Percentiles rank a stretch among this genome's conserved stretches.
Evolutionary conservation across 2,797 vertebrate genomes (phyloP).

Genomic region (Amblyraja radiata): DNA sequence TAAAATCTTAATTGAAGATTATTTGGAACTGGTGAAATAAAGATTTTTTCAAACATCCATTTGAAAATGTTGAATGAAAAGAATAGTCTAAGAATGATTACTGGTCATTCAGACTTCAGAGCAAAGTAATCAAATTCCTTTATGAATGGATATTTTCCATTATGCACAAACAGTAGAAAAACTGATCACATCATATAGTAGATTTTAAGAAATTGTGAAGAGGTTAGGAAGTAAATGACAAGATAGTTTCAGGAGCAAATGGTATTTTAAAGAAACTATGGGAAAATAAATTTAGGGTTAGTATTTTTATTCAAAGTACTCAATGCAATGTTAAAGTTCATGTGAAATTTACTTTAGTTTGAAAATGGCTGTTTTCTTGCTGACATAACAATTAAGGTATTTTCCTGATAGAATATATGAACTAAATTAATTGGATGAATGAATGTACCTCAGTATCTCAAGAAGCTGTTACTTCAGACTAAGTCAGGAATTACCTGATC

Average conservation of each 20-base stretch:
- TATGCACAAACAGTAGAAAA: background rate
- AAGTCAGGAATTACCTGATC: background rate
- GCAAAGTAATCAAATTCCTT: background rate
- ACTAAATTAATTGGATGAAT: background rate
- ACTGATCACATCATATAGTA: background rate
- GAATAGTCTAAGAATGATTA: background rate
- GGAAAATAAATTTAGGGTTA: background rate
- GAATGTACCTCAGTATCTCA: background rate
- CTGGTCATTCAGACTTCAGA: background rate
- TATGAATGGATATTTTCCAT: conserved; percentile 7
- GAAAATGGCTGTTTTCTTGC: background rate
- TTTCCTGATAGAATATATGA: background rate
- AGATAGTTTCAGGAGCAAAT: background rate
- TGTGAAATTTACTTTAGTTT: conserved; percentile 11
- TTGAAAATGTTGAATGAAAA: background rate
- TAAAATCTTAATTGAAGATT: background rate
- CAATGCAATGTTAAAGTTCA: background rate
- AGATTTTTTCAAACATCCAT: background rate
- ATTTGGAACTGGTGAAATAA: background rate
- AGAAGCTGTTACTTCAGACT: background rate
- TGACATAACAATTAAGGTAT: background rate
- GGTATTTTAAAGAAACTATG: background rate
- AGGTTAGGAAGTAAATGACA: background rate
- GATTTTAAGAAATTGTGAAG: background rate
- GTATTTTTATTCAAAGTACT: background rate